Base-by-base conservation (phyloP, 2,113 vertebrate genomes). In the Misgurnus anguillicaudatus region DNA sequence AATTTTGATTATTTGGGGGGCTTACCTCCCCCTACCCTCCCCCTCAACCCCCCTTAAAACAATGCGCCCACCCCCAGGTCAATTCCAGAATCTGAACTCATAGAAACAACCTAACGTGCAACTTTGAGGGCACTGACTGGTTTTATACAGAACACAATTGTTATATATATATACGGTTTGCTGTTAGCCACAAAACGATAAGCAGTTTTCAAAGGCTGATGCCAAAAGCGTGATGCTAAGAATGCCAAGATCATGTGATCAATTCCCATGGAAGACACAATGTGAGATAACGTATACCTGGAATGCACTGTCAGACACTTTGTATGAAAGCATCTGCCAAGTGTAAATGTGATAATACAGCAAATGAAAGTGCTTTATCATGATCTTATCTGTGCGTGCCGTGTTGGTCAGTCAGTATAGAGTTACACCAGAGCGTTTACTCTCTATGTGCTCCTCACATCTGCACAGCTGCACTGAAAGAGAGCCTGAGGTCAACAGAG, bases 71-170 rank as follows among this genome's bases (percentile, higher is more conserved):
- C 24, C 84, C 89, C 84, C 55, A 82, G 83, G 67, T 83, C 57
- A 82, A 83, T 70, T 76, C 84, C 13, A 70, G 53, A 82, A 77
- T 85, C 77, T 87, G 83, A 58, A 16, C 11, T 19, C n/a, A 4
- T 19, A 21, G 11, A n/a, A 36, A 3, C 48, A 70, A 53, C 24
- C 38, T 14, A 70, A 53, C 14, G 16, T 31, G 42, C 42, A 45
- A 10, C 42, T 5, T 3, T 8, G 5, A 69, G 31, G 31, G 13
- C 19, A n/a, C 9, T 8, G 21, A 67, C 42, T 48, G 65, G 21
- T 51, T 51, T 51, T 13, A 36, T 9, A 17, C 17, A 55, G 51
- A 55, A 48, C 48, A 69, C 14, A 17, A 8, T 13, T 17, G 67
- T 17, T 51, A 17, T 53, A 0, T 10, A 7, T 7, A 45, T 9